A percentile compares a stretch with the other conserved stretches of the same genome.
Conservation (phyloP, 2,113 vertebrate genomes). For the Paratilapia polleni region DNA sequence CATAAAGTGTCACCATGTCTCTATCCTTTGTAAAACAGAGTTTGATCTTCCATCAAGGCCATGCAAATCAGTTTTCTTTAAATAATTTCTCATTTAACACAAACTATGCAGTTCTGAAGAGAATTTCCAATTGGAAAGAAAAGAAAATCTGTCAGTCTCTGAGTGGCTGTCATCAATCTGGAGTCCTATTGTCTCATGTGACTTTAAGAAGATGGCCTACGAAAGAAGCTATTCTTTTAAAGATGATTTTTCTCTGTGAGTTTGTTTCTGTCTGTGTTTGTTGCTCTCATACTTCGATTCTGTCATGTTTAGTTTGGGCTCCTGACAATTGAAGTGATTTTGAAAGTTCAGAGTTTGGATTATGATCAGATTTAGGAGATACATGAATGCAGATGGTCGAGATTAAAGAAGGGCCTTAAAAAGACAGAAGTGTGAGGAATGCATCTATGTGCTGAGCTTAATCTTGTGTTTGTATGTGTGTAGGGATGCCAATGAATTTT, state of each 20-base stretch:
- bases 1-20: not conserved
- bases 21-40: not conserved
- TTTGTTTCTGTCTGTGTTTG: not conserved
- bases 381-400: not conserved
- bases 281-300: not conserved
- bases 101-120: not conserved
- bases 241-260: not conserved
- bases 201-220: not conserved
- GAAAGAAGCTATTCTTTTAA: not conserved
- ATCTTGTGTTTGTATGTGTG: not conserved
- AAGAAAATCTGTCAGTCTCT: constrained; percentile 3
- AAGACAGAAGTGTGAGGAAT: not conserved
- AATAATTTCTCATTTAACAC: constrained; percentile 5
- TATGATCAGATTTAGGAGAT: not conserved
- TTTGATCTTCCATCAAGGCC: constrained; percentile 6
- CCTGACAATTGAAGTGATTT: not conserved
- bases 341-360: not conserved
- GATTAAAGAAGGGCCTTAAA: not conserved
- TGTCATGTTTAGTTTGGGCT: not conserved
- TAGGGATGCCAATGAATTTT: not conserved
- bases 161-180: not conserved
- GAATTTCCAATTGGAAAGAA: not conserved
- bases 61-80: not conserved
- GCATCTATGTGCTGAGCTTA: not conserved
- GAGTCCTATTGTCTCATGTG: not conserved